Evolutionary conservation across 2,888 invertebrate genomes (phyloP).

Genomic region (Conops quadrifasciatus): DNA sequence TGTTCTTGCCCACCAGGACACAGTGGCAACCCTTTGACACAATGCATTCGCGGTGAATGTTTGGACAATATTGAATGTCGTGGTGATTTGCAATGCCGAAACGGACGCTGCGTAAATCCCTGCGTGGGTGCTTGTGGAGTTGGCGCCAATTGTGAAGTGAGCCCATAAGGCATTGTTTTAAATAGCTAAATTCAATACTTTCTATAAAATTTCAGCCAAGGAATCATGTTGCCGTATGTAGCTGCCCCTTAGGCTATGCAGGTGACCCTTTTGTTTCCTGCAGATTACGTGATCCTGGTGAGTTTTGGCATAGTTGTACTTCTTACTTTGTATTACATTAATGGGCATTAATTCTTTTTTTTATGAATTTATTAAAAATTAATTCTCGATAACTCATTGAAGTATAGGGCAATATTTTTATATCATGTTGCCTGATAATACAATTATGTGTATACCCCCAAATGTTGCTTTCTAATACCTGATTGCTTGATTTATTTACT

Average conservation of each 20-base stretch:
- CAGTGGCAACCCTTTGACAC: conserved; percentile 79
- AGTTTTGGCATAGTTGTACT: conserved; percentile 48
- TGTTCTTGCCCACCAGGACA: conserved; percentile 83
- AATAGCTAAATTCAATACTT: too few species aligned
- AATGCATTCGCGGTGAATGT: conserved; percentile 79
- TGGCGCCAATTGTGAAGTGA: conserved; percentile 80
- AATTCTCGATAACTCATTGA: too few species aligned
- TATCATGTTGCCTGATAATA: too few species aligned
- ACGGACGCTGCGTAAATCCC: conserved; percentile 81
- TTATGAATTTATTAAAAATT: too few species aligned
- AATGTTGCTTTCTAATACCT: too few species aligned
- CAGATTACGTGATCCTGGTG: conserved; percentile 79
- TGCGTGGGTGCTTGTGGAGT: conserved; percentile 79
- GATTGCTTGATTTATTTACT: too few species aligned
- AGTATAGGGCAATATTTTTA: too few species aligned
- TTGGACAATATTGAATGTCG: conserved; percentile 82
- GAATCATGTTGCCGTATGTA: conserved; percentile 81
- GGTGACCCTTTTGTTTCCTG: conserved; percentile 82
- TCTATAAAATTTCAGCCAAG: conserved; percentile 66
- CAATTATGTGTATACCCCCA: too few species aligned
- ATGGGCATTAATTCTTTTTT: too few species aligned
- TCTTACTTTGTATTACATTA: too few species aligned
- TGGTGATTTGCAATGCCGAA: conserved; percentile 75
- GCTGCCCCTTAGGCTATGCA: conserved; percentile 79
- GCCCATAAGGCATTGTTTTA: conserved; percentile 41